These are phyloP conservation scores for Macropis europaea DNA, from an alignment of 2,888 invertebrate species.

Conservation along the genomic window DNA sequence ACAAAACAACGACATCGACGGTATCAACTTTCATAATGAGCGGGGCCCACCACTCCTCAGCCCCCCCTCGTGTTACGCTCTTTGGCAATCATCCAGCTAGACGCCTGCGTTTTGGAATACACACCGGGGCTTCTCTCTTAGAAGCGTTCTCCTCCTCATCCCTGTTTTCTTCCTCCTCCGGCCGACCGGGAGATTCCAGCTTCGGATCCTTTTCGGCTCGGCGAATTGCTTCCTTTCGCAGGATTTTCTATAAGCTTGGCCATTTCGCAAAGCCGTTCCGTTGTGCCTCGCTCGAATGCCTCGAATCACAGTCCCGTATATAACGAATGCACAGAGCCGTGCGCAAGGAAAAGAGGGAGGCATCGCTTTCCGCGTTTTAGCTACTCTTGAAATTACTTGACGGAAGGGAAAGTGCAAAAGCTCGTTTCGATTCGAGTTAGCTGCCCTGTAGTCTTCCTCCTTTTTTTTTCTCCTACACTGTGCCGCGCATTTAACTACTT, in stretches of 20 bases:
- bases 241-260: slow-evolving; percentile 65
- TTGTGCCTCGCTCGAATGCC: slow-evolving; percentile 57
- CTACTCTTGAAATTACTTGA: slow-evolving; percentile 57
- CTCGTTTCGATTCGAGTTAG: slow-evolving; percentile 37
- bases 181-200: slow-evolving; percentile 42
- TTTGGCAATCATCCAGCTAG: slow-evolving; percentile 73
- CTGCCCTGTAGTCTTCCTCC: neutral
- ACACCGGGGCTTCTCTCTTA: slow-evolving; percentile 25
- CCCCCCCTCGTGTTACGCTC: slow-evolving; percentile 68
- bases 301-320: slow-evolving; percentile 51
- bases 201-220: slow-evolving; percentile 61
- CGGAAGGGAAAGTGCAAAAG: slow-evolving; percentile 58
- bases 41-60: no score
- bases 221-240: slow-evolving; percentile 61
- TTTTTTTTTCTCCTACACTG: neutral
- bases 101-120: slow-evolving; percentile 54
- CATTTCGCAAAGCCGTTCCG: slow-evolving; percentile 60
- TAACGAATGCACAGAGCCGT: slow-evolving; percentile 38
- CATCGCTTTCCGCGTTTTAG: slow-evolving; percentile 40
- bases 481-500: neutral
- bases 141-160: slow-evolving; percentile 10
- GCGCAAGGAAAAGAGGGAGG: neutral
- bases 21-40: slow-evolving; percentile 77
- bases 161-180: slow-evolving; percentile 28
- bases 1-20: slow-evolving; percentile 71